Evolutionary conservation across 2,113 vertebrate species (phyloP).

Genomic region (Oryzias javanicus): DNA sequence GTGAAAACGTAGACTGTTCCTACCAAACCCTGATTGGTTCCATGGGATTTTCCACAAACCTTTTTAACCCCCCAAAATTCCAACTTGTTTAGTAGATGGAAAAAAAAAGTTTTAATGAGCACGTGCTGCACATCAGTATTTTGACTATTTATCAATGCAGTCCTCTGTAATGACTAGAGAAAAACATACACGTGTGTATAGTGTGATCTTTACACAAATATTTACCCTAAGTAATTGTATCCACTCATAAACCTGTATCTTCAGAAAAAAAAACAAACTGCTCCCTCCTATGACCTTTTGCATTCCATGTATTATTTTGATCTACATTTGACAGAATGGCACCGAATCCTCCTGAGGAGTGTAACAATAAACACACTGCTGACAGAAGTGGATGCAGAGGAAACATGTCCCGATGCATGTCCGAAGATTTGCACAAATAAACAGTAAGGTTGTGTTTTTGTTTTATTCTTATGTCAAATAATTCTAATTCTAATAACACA

Average conservation of each 20-base stretch:
- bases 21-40: conserved; percentile 3
- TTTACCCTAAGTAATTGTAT: conserved; percentile 7
- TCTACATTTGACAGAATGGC: conserved; percentile 8
- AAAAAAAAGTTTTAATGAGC: neutral
- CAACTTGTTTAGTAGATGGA: conserved; percentile 8
- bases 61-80: conserved; percentile 2
- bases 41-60: conserved; percentile 29
- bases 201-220: neutral
- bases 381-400: conserved; percentile 5
- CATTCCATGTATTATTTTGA: conserved; percentile 9
- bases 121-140: neutral
- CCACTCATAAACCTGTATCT: neutral
- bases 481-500: no score
- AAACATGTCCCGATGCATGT: conserved; percentile 3
- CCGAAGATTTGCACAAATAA: no score
- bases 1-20: conserved; percentile 9
- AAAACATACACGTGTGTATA: no score
- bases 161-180: no score
- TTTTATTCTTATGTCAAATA: no score
- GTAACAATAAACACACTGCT: conserved; percentile 20
- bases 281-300: conserved; percentile 7
- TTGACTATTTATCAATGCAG: neutral
- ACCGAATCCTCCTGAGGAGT: neutral
- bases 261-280: neutral
- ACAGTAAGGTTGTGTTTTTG: no score